These are phyloP conservation scores for Symphodus melops DNA, from an alignment of 2,113 vertebrate genomes.

Conservation along the genomic window DNA sequence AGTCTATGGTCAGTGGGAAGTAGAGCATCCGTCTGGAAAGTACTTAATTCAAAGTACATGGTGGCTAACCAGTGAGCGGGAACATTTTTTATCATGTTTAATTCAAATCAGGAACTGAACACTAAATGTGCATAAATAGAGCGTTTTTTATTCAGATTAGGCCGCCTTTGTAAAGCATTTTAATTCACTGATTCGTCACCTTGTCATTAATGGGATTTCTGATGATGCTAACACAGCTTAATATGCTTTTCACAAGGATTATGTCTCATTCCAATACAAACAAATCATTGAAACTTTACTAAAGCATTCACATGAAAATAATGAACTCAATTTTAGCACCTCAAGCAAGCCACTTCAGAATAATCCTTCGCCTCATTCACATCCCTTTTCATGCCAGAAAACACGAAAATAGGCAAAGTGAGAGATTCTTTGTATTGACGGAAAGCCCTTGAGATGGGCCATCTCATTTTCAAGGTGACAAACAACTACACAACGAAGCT, in stretches of 20 bases:
- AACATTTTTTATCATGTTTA: neutral
- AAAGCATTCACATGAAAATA: neutral
- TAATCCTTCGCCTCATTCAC: neutral
- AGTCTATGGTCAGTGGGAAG: conserved; percentile 12
- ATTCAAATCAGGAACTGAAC: neutral
- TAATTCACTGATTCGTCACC: neutral
- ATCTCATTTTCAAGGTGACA: too few relatives aligned
- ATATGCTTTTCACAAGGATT: too few relatives aligned
- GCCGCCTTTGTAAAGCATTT: neutral
- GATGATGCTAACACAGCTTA: too few relatives aligned
- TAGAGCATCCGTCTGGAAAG: neutral
- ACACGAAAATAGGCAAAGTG: neutral
- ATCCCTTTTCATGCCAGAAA: neutral
- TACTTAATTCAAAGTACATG: neutral
- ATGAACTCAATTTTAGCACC: neutral
- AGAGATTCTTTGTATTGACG: too few relatives aligned
- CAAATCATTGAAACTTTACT: neutral
- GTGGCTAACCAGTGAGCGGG: neutral
- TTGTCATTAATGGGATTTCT: neutral
- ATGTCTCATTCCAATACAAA: neutral
- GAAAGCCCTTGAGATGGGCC: too few relatives aligned
- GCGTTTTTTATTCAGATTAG: neutral
- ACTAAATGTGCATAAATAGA: neutral
- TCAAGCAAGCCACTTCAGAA: neutral
- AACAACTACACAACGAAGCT: neutral